phyloP scores from a whole-genome alignment of 1,140 invertebrate genomes.

The Oreohelix idahoensis region DNA sequence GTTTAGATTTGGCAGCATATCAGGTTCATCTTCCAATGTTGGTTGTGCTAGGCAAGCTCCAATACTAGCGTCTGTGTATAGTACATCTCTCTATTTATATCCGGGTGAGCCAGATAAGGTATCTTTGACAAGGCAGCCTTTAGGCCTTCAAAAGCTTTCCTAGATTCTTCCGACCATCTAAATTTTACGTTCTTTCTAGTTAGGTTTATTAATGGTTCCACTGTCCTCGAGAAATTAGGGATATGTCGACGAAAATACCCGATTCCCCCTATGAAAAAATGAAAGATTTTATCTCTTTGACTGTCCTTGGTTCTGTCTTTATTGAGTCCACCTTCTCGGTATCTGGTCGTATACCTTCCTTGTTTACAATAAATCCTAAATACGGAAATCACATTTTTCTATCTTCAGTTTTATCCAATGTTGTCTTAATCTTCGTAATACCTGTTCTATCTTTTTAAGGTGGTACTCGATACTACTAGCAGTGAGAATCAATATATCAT shows the following conservation, averaged over 20 bases:
- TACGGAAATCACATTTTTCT: neutral
- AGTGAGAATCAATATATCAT: constrained; percentile 34
- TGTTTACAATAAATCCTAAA: neutral
- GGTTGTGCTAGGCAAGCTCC: neutral
- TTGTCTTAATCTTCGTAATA: constrained; percentile 9
- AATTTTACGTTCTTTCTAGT: neutral
- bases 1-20: neutral
- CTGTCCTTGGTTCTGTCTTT: neutral
- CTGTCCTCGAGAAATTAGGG: neutral
- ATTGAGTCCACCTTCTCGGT: neutral
- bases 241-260: neutral
- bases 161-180: neutral
- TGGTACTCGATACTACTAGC: neutral
- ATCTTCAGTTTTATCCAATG: neutral
- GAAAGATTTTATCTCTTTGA: neutral
- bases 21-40: neutral
- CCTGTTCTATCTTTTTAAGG: constrained; percentile 15
- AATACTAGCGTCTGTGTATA: neutral
- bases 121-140: neutral
- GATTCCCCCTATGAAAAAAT: neutral
- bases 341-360: neutral
- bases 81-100: neutral
- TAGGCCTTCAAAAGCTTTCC: neutral
- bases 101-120: neutral
- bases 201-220: neutral